phyloP scores from a whole-genome alignment of 2,888 invertebrate genomes.

The Leptura quadrifasciata region DNA sequence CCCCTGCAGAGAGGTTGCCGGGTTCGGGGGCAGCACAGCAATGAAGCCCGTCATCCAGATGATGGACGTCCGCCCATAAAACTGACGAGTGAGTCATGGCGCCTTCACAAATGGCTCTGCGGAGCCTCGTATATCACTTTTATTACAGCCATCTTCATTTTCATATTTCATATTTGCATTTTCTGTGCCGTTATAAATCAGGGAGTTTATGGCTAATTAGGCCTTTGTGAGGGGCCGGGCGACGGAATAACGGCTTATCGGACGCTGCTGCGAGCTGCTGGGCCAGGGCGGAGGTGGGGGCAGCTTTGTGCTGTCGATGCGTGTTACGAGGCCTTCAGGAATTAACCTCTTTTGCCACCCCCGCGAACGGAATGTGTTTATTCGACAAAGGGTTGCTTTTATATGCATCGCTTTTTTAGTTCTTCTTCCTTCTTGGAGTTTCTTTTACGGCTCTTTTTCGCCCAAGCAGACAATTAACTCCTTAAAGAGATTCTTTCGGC shows the following conservation, averaged over 20 bases:
- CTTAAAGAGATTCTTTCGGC: background rate
- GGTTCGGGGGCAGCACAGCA: slow-evolving; percentile 70
- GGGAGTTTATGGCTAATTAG: slow-evolving; percentile 81
- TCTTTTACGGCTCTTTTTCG: slow-evolving; percentile 11
- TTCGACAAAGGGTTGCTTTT: slow-evolving; percentile 51
- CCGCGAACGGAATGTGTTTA: slow-evolving; percentile 49
- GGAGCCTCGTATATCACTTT: slow-evolving; percentile 87
- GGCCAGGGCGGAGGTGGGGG: slow-evolving; percentile 36
- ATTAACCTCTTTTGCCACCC: slow-evolving; percentile 52
- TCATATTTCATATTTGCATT: slow-evolving; percentile 79
- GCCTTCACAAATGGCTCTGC: slow-evolving; percentile 85
- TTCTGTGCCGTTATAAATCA: slow-evolving; percentile 80
- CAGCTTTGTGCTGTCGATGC: slow-evolving; percentile 55
- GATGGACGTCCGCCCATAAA: slow-evolving; percentile 85
- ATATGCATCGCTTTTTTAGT: slow-evolving; percentile 50
- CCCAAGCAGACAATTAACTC: background rate
- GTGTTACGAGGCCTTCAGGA: slow-evolving; percentile 57
- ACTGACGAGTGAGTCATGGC: slow-evolving; percentile 83
- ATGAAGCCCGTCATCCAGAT: slow-evolving; percentile 81
- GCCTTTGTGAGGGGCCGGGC: slow-evolving; percentile 73
- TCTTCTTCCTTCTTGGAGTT: slow-evolving; percentile 39
- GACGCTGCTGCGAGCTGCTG: slow-evolving; percentile 64
- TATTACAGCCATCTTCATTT: slow-evolving; percentile 82
- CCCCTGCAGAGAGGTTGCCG: slow-evolving; percentile 56
- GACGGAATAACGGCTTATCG: slow-evolving; percentile 75